Conservation (phyloP, 2,888 invertebrate genomes). For the Zygaena filipendulae region DNA sequence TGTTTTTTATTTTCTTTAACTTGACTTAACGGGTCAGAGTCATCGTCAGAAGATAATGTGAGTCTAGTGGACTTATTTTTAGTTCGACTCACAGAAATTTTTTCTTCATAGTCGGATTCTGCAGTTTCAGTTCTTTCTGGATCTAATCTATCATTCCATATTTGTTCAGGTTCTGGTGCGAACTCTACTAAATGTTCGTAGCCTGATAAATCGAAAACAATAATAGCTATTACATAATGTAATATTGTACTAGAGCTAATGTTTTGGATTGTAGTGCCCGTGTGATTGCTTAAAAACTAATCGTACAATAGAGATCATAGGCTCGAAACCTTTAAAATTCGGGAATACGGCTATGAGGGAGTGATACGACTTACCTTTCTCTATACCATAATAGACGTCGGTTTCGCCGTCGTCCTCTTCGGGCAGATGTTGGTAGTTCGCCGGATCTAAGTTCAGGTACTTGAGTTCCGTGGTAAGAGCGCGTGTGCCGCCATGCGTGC, state of each 20-base stretch:
- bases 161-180: constrained; percentile 36
- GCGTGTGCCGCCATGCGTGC: constrained; percentile 65
- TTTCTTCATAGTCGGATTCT: constrained; percentile 21
- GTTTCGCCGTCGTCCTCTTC: constrained; percentile 65
- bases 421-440: constrained; percentile 73
- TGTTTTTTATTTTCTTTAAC: constrained; percentile 27
- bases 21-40: constrained; percentile 38
- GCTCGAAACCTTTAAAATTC: too few species aligned
- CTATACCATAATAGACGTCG: constrained; percentile 70
- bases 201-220: constrained; percentile 28
- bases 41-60: constrained; percentile 24
- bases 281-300: too few species aligned
- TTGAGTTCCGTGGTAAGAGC: constrained; percentile 78
- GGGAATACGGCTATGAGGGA: too few species aligned
- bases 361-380: constrained; percentile 63
- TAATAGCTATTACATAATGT: too few species aligned
- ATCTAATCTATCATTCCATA: constrained; percentile 30
- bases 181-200: constrained; percentile 56
- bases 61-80: constrained; percentile 27
- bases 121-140: constrained; percentile 26
- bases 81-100: constrained; percentile 20
- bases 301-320: too few species aligned
- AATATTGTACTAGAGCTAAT: too few species aligned
- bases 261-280: too few species aligned
- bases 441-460: constrained; percentile 78